Evolutionary conservation across 1,140 invertebrate species (phyloP).

Genomic region (Drosophila kepulauana): DNA sequence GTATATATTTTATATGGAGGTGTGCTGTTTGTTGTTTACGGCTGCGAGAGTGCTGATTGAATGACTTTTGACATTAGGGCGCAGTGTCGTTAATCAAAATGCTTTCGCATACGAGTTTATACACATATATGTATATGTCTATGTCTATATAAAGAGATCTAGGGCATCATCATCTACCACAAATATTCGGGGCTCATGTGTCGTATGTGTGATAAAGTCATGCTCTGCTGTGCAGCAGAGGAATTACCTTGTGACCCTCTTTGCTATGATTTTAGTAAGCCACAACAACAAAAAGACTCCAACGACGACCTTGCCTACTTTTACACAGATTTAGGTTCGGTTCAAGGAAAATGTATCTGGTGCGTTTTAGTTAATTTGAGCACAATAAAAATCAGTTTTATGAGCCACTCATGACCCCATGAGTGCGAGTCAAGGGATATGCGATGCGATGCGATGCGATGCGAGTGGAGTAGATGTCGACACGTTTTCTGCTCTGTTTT

Average conservation of each 20-base stretch:
- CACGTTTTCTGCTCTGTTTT: conserved; percentile 25
- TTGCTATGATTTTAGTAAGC: conserved; percentile 15
- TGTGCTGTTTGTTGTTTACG: conserved; percentile 33
- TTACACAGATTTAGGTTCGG: conserved; percentile 22
- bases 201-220: conserved; percentile 9
- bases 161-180: conserved; percentile 33
- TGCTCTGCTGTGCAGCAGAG: conserved; percentile 29
- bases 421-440: conserved; percentile 2
- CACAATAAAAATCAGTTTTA: conserved; percentile 78
- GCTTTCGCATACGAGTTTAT: conserved; percentile 25
- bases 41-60: conserved; percentile 60
- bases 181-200: conserved; percentile 2
- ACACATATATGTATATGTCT: no score
- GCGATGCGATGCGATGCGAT: not conserved
- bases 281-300: not conserved
- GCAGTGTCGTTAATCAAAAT: conserved; percentile 81
- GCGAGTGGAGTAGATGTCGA: conserved; percentile 9
- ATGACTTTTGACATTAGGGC: conserved; percentile 81
- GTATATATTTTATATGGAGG: not conserved
- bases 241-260: conserved; percentile 43
- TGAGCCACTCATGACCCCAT: conserved; percentile 29
- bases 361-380: conserved; percentile 62
- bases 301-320: conserved; percentile 13
- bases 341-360: conserved; percentile 51
- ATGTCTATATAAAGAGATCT: conserved; percentile 17